A percentile compares a stretch with the other conserved stretches of the same genome.
Conservation (phyloP, 2,888 invertebrate species). For the Epistrophella euchroma region DNA sequence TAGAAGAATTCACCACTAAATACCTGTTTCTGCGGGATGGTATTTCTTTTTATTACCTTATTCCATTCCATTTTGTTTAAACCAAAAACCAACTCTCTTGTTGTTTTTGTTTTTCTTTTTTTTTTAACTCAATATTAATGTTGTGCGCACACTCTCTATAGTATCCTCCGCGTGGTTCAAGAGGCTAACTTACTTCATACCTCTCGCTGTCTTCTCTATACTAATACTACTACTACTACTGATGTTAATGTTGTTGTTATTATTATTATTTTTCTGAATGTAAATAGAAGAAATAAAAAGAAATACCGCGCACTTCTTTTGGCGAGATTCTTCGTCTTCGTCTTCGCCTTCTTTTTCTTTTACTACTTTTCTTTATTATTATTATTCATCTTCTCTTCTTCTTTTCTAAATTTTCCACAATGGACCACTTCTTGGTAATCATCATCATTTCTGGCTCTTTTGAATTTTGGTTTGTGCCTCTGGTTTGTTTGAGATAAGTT, state of each 20-base stretch:
- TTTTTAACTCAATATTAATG: conserved; percentile 42
- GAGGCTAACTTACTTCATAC: conserved; percentile 67
- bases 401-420: conserved; percentile 2
- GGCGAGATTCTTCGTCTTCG: not conserved
- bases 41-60: conserved; percentile 75
- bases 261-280: conserved; percentile 62
- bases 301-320: conserved; percentile 60
- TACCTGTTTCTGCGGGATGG: conserved; percentile 74
- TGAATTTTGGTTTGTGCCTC: conserved; percentile 58
- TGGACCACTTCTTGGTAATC: conserved; percentile 73
- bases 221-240: not conserved
- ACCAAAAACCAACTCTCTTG: not conserved
- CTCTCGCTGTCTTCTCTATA: conserved; percentile 32
- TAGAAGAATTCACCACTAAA: conserved; percentile 74
- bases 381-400: conserved; percentile 25
- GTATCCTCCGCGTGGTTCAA: conserved; percentile 75
- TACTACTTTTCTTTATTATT: conserved; percentile 17
- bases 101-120: conserved; percentile 8
- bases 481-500: conserved; percentile 53
- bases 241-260: conserved; percentile 10
- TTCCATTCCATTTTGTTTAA: conserved; percentile 62
- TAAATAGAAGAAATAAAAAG: conserved; percentile 65
- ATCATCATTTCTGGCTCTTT: conserved; percentile 62
- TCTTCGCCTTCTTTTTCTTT: conserved; percentile 17
- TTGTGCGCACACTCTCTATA: conserved; percentile 62